Base-by-base conservation (phyloP, 37 sponge, comb jelly and placozoan genomes). In the Tethya wilhelma region DNA sequence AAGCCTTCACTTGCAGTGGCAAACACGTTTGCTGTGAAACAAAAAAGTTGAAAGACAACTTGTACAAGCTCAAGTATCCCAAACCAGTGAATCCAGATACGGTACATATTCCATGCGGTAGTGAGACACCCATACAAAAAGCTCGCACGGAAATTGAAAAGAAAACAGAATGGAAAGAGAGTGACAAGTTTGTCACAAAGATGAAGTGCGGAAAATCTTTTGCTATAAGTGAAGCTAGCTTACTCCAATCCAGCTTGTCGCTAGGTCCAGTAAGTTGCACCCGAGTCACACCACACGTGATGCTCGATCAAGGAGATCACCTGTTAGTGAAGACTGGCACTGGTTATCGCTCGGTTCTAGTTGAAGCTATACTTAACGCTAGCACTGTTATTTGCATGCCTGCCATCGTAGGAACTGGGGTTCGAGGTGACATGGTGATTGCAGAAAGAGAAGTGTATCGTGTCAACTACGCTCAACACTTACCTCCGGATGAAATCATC, bases 281-380 rank as follows among this genome's bases (percentile, higher is more conserved):
- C 49, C n/a, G 8, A 43, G 36, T 73, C 22, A 53, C 56, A 31
- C 38, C 74, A 30, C 32, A 53, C 49, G 55, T 73, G 31, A 32
- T 29, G 17, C 14, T 73, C 33, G 74, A 73, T 30, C 34, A 73
- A 9, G 74, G 74, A 38, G 74, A 73, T 37, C 74, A 73, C 30
- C 74, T 73, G 49, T 4, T 73, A 29, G 37, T 73, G 38, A 73
- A 56, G 34, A 38, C 2, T 4, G 31, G 32, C 32, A 34, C 2
- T 2, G 32, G 32, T 19, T 64, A 33, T 30, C 36, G 31, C 19
- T 64, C 66, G 32, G 66, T 64, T 30, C 66, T 64, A 33, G 36
- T 64, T 19, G 19, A 30, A 20, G 32, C 26, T 19, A n/a, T 30
- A 33, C 1, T 29, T 2, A 1, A 30, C 32, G 34, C 5, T 2